phyloP scores from a whole-genome alignment of 2,797 vertebrate genomes.

The Acanthurus lineatus region DNA sequence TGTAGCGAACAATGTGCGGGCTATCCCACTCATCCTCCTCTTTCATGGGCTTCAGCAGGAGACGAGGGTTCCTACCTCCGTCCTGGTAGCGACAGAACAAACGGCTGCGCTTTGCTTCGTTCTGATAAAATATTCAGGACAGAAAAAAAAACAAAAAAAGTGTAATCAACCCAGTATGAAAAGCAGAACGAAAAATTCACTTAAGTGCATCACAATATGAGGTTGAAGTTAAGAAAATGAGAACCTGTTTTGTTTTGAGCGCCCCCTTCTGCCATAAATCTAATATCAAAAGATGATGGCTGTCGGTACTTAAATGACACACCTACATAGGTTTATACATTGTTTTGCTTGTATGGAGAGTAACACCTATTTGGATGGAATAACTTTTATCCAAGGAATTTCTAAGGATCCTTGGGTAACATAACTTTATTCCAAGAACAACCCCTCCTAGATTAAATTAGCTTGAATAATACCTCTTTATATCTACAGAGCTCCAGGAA shows the following conservation, averaged over 20 bases:
- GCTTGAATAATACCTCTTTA: not conserved
- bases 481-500: not conserved
- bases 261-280: too few relatives aligned
- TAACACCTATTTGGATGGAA: not conserved
- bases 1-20: conserved; percentile 94
- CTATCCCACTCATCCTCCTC: conserved; percentile 99
- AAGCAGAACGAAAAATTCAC: not conserved
- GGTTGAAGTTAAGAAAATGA: too few relatives aligned
- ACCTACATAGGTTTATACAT: too few relatives aligned
- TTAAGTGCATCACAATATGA: not conserved
- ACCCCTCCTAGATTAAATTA: not conserved
- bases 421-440: not conserved
- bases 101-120: conserved; percentile 87
- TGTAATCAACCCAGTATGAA: not conserved
- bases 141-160: not conserved
- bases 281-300: too few relatives aligned
- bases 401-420: not conserved
- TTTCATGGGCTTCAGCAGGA: conserved; percentile 92
- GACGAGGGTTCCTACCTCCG: conserved; percentile 88
- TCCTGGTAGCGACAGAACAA: conserved; percentile 94
- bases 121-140: conserved; percentile 77
- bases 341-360: not conserved
- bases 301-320: not conserved
- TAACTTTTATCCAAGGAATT: not conserved
- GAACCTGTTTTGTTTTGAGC: too few relatives aligned